Evolutionary conservation across 2,113 vertebrate species (phyloP), one percentile per base, ranked within the genome.

Genomic region (Sinocyclocheilus maitianheensis): DNA sequence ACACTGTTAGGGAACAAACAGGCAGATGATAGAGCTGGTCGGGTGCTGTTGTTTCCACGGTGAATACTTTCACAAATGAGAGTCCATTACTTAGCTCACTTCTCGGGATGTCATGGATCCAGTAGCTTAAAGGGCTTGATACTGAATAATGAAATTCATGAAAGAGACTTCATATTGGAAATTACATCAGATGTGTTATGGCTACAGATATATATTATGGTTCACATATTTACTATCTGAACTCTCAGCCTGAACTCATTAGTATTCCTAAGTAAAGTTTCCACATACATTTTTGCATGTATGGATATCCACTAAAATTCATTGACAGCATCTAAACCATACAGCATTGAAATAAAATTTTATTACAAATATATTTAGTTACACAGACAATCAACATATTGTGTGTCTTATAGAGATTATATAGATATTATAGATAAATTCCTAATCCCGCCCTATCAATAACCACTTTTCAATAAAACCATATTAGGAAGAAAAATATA

Each of bases 1-100:
- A 81, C 65, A 46, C 30, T 72, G 80, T 86, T 85, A 43, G 60
- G 14, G 53, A 24, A 87, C 53, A 67, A 30, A 65, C 84, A 80
- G 40, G 53, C 18, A 40, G 26, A 48, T 89, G 88, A 89, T 87
- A 63, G 81, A 87, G 71, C 14, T 51, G 63, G 24, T 81, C 48
- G 9, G 34, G 26, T 40, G 62, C 37, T 18, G 67, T 77, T 5
- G 26, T 72, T 62, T 71, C 43, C 75, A 67, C 12, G 30, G 77
- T 48, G 48, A 63, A 87, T 72, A 65, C 34, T 60, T 63, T 85
- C 37, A 85, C 43, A 81, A 80, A 83, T 58, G 55, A 76, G 63
- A 77, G 51, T 82, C 79, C n/a, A 72, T 81, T 51, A 81, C 48
- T 34, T 40, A 77, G 53, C 40, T 87, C 82, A 84, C 26, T 81